Evolutionary conservation across 2,113 vertebrate genomes (phyloP).

Genomic region (Chloropsis cyanopogon): DNA sequence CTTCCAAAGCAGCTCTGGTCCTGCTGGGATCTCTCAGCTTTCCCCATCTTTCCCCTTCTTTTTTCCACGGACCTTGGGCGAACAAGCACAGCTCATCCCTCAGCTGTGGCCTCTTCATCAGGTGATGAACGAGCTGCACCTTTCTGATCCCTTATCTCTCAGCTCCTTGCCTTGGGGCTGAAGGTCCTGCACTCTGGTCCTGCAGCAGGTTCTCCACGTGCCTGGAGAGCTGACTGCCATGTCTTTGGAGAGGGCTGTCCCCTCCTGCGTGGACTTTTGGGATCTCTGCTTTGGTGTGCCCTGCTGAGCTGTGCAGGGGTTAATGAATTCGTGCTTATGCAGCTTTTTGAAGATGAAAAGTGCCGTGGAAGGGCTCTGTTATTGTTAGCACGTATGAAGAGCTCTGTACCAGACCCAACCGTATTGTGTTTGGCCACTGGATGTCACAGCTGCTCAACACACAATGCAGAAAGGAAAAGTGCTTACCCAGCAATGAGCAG

Average conservation of each 20-base stretch:
- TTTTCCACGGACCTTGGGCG: neutral
- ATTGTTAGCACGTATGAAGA: neutral
- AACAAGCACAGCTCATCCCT: neutral
- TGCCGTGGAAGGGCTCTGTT: constrained; percentile 11
- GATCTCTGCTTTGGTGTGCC: neutral
- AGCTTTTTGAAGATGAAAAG: constrained; percentile 14
- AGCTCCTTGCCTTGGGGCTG: neutral
- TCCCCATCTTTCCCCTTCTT: neutral
- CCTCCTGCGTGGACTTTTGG: rapidly evolving
- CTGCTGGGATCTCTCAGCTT: neutral
- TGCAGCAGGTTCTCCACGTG: neutral
- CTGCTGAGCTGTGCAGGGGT: neutral
- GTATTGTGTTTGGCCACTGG: constrained; percentile 64
- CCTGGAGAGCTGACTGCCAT: neutral
- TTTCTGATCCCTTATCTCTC: neutral
- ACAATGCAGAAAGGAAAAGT: constrained; percentile 5
- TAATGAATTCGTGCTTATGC: neutral
- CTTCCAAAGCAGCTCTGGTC: neutral
- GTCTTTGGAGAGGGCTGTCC: neutral
- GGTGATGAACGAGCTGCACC: neutral
- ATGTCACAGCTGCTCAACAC: constrained; percentile 55
- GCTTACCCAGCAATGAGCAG: neutral
- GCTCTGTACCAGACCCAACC: neutral
- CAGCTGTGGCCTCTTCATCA: neutral
- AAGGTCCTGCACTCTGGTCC: neutral